Percentiles rank a stretch among this genome's conserved stretches.
Conservation (phyloP, 2,113 vertebrate genomes). For the Dinomys branickii region DNA sequence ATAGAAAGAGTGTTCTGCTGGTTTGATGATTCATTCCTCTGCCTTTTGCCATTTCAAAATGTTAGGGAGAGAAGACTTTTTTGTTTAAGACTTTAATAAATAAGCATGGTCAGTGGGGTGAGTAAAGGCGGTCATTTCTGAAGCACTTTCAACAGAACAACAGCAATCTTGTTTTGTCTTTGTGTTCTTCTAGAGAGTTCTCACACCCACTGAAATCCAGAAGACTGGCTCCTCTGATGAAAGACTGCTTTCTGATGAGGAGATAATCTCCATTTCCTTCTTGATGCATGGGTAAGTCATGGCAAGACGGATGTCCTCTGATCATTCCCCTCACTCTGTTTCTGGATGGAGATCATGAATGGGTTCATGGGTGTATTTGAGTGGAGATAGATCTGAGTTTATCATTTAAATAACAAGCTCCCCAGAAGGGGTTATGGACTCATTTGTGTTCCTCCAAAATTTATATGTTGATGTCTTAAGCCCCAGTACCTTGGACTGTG, state of each 20-base stretch:
- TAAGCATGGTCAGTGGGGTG: neutral
- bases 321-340: neutral
- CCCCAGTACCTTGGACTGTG: neutral
- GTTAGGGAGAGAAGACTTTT: neutral
- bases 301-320: too few species aligned
- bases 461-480: neutral
- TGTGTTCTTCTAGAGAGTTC: constrained; percentile 19
- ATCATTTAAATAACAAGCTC: neutral
- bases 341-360: neutral
- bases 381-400: neutral
- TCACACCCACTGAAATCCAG: neutral
- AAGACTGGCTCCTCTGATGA: neutral
- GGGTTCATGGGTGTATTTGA: neutral
- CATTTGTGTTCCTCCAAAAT: neutral
- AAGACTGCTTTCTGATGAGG: neutral
- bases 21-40: constrained; percentile 76
- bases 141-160: neutral
- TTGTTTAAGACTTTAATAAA: neutral
- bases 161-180: neutral
- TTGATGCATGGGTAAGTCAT: neutral
- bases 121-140: neutral
- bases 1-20: constrained; percentile 63
- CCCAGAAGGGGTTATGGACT: neutral
- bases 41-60: constrained; percentile 58
- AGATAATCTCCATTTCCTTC: neutral